Evolutionary conservation across 2,113 vertebrate species (phyloP), one percentile per base, ranked within the genome.

Genomic region (Dipodomys spectabilis): DNA sequence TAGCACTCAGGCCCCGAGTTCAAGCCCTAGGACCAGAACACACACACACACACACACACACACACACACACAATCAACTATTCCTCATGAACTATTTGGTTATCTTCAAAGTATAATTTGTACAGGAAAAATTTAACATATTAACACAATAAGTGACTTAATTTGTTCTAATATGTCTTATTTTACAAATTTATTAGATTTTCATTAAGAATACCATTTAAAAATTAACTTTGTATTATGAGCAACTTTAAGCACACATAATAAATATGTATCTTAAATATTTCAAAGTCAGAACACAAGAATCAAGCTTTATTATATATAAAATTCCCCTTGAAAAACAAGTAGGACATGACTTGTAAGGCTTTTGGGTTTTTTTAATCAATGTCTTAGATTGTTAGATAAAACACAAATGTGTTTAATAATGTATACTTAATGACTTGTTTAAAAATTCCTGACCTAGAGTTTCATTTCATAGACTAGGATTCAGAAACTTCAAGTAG

Each of bases 291-390:
- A 16, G 93, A 90, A 85, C 20, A 85, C 90, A 94, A 28, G 7
- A 88, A 93, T 92, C 71, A 90, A 71, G 32, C 71, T 91, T 81
- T 93, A 57, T 81, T 81, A 92, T 90, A 90, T 89, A 74, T 77
- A 84, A 96, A 90, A 92, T 78, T 94, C 53, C 57, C 49, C 67
- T 83, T 92, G 45, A 93, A 86, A n/a, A 94, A 72, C 18, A 90
- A 93, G 75, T 15, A 95, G 74, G 35, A 62, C 11, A 68, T 85
- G 19, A 87, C 82, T 67, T 39, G 22, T 57, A 82, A 81, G 28
- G 9, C 6, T 91, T 92, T 78, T 67, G 20, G 5, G 11, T 15
- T 86, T 32, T 95, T 32, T 93, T 53, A 82, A 44, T 87, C 60
- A 85, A 75, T 65, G 25, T 62, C 18, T 67, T 81, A 68, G n/a